These are phyloP conservation scores for Sebastes taczanowskii DNA, from an alignment of 2,797 vertebrate genomes.

Conservation along the genomic window DNA sequence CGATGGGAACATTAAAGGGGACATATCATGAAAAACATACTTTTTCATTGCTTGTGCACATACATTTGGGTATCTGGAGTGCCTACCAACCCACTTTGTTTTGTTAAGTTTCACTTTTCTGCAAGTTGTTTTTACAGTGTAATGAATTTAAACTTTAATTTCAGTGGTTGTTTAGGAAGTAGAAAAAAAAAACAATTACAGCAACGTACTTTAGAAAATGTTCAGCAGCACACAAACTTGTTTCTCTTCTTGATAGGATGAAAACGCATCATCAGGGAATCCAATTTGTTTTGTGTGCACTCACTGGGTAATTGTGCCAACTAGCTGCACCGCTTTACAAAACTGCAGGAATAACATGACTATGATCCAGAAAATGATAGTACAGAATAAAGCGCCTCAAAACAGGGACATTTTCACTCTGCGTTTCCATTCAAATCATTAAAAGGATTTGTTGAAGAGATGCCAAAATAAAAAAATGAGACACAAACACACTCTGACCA, in stretches of 20 bases:
- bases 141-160: background rate
- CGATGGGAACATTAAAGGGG: background rate
- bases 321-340: background rate
- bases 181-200: background rate
- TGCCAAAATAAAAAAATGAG: background rate
- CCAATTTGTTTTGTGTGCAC: background rate
- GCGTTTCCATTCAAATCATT: background rate
- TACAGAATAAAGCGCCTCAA: background rate
- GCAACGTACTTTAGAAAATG: background rate
- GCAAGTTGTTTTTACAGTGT: background rate
- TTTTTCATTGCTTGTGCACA: background rate
- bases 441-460: background rate
- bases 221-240: background rate
- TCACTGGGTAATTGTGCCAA: conserved; percentile 12
- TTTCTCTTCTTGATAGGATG: conserved; percentile 9
- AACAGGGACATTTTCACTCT: background rate
- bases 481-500: background rate
- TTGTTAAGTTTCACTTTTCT: background rate
- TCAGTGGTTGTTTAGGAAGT: background rate
- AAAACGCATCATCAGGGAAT: conserved; percentile 20
- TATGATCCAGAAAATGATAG: conserved; percentile 4
- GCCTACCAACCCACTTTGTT: background rate
- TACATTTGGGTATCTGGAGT: background rate
- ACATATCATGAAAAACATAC: background rate
- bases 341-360: background rate